A percentile compares a stretch with the other conserved stretches of the same genome.
Conservation (phyloP, 2,797 vertebrate genomes). For the Bryconaethiops microstoma region DNA sequence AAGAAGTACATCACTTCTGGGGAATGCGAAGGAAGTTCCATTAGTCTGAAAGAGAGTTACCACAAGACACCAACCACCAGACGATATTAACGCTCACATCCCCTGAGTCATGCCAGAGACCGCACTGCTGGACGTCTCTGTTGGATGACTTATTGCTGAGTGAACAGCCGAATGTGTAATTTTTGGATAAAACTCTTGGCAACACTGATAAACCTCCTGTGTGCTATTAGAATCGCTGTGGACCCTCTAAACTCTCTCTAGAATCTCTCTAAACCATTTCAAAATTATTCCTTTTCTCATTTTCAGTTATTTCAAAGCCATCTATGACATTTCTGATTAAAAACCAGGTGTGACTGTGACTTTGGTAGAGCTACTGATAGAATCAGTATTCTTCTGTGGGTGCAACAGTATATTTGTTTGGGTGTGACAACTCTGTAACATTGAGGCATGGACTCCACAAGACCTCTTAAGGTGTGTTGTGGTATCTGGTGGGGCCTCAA, state of each 20-base stretch:
- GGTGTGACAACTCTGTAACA: too few species aligned
- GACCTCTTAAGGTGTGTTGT: too few species aligned
- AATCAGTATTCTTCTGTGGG: not conserved
- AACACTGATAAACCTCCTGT: conserved; percentile 15
- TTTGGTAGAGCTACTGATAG: not conserved
- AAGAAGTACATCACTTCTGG: conserved; percentile 62
- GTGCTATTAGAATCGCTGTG: not conserved
- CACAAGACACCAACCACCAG: conserved; percentile 65
- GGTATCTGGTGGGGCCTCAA: too few species aligned
- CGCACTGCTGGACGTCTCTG: conserved; percentile 61
- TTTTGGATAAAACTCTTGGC: conserved; percentile 56
- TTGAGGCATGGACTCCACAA: too few species aligned
- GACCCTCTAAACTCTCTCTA: not conserved
- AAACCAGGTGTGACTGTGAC: not conserved
- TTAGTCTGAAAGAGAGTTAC: conserved; percentile 57
- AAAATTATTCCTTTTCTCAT: not conserved
- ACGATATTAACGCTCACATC: conserved; percentile 33
- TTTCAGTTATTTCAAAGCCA: conserved; percentile 29
- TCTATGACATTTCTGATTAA: not conserved
- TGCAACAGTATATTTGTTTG: not conserved
- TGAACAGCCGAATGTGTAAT: conserved; percentile 68
- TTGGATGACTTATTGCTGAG: conserved; percentile 59
- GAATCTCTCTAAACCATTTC: not conserved
- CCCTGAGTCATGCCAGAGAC: conserved; percentile 48
- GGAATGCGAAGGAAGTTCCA: conserved; percentile 69